A percentile compares a stretch with the other conserved stretches of the same genome.
phyloP scores from a whole-genome alignment of 2,113 vertebrate species.

The Ploceus nigricollis region DNA sequence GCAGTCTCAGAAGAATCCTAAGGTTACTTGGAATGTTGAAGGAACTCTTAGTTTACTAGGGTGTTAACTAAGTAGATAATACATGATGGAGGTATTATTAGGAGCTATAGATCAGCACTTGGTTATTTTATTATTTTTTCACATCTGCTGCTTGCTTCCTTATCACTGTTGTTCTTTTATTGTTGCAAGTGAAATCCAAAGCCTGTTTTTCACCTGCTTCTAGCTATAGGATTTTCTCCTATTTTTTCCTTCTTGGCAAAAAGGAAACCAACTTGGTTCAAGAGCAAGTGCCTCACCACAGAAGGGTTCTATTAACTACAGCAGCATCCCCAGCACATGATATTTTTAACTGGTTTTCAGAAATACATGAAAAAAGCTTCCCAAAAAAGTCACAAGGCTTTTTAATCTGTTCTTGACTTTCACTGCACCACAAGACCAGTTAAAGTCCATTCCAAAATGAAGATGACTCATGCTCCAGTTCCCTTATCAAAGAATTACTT shows the following conservation, averaged over 20 bases:
- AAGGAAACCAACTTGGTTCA: neutral
- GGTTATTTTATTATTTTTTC: neutral
- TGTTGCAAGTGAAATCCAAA: neutral
- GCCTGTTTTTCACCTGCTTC: neutral
- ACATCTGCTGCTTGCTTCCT: neutral
- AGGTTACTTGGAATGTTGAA: neutral
- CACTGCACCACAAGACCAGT: neutral
- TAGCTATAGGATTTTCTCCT: neutral
- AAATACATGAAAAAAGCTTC: neutral
- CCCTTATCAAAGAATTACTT: neutral
- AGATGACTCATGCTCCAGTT: neutral
- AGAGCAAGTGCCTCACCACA: neutral
- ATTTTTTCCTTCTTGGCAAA: no score
- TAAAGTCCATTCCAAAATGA: neutral
- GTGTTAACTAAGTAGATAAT: neutral
- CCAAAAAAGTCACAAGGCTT: neutral
- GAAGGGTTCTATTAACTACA: neutral
- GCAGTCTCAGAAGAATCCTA: neutral
- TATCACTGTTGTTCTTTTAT: neutral
- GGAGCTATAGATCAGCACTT: neutral
- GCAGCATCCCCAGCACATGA: neutral
- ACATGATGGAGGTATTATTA: neutral
- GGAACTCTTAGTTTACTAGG: neutral
- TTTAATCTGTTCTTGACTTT: neutral
- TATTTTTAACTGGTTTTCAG: neutral